Evolutionary conservation across 2,888 invertebrate genomes (phyloP), one percentile per base, ranked within the genome.

Genomic region (Pseudolycoriella hygida): DNA sequence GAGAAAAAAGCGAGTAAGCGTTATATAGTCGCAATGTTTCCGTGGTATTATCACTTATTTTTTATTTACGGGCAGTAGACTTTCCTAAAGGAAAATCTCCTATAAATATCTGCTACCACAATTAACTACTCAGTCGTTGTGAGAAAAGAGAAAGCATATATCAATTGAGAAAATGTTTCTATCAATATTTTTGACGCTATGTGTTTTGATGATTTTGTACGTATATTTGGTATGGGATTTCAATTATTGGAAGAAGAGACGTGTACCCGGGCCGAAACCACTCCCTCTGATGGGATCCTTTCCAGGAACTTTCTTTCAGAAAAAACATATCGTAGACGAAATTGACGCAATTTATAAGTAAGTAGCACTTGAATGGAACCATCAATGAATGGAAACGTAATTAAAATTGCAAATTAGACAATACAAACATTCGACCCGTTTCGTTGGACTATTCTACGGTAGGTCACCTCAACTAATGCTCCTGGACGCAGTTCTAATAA

Each of bases 391-490:
- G 4, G 11, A 37, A 37, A 11, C 11, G 14, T n/a, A 37, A 11
- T 37, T 11, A 37, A n/a, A n/a, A n/a, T 19, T 18, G 11, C 19
- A 25, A 40, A 47, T 1, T 42, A 63, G 63, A 43, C 48, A 56
- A 14, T 60, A 54, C 43, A 56, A 55, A 40, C 32, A 53, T 1
- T 49, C 54, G 1, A 56, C 58, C 32, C 54, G 58, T 44, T 60
- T 62, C 17, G 58, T 67, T 12, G 71, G 71, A 1, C 52, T 67
- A 2, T 71, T 55, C 46, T 53, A 51, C 4, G 50, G 57, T 3
- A 55, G 58, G 2, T 51, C 44, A 1, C 68, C 69, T 0, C 49
- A 62, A n/a, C 44, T 68, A 2, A 4, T 69, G 8, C 19, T 67
- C 1, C 47, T 57, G 2, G 66, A 56, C 48, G 61, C 63, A 0